Percentiles rank a stretch among this genome's conserved stretches.
Conservation (phyloP, 2,888 invertebrate species). For the Euplagia quadripunctaria region DNA sequence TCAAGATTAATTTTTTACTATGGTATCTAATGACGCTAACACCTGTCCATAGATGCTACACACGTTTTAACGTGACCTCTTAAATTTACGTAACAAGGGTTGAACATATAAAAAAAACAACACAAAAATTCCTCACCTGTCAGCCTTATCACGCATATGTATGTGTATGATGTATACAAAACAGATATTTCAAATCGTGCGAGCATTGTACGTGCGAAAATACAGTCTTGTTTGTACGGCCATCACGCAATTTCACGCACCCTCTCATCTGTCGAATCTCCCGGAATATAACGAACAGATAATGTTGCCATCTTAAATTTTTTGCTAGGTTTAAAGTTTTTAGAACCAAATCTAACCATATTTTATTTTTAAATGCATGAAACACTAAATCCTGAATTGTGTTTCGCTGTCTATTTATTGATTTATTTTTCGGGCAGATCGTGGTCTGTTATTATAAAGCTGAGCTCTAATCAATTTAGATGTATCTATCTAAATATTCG, state of each 20-base stretch:
- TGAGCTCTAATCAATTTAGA: too few species aligned
- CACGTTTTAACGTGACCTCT: slow-evolving; percentile 37
- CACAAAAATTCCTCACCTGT: slow-evolving; percentile 45
- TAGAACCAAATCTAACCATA: not conserved
- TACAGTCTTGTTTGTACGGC: slow-evolving; percentile 61
- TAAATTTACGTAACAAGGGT: slow-evolving; percentile 20
- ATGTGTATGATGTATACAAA: slow-evolving; percentile 51
- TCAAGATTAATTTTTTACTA: not conserved
- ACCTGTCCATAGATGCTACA: slow-evolving; percentile 6
- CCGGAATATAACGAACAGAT: slow-evolving; percentile 57
- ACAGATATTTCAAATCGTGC: slow-evolving; percentile 72
- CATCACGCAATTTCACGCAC: slow-evolving; percentile 74
- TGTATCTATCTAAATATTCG: too few species aligned
- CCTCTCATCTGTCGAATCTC: slow-evolving; percentile 46
- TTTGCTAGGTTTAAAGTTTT: not conserved
- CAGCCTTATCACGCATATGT: slow-evolving; percentile 54
- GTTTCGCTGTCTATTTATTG: too few species aligned
- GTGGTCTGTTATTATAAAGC: too few species aligned
- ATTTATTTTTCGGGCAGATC: too few species aligned
- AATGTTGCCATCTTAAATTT: slow-evolving; percentile 3
- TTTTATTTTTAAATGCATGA: not conserved
- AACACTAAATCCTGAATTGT: not conserved
- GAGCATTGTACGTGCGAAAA: slow-evolving; percentile 67
- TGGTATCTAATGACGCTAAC: not conserved
- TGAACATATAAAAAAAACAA: slow-evolving; percentile 36